Evolutionary conservation across 1,140 invertebrate species (phyloP), one percentile per base, ranked within the genome.

Genomic region (Mya arenaria): DNA sequence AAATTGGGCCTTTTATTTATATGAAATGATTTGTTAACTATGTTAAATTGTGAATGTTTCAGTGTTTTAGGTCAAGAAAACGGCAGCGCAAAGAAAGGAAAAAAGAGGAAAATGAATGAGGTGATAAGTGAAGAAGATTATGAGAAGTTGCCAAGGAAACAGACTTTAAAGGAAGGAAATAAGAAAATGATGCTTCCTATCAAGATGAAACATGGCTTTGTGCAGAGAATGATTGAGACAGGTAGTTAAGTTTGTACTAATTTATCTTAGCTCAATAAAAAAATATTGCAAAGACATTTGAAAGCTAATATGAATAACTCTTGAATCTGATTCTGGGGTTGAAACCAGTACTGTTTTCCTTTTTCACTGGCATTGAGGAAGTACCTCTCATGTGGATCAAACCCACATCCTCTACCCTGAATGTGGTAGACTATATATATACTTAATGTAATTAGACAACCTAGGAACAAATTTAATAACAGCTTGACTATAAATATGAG

Each of bases 141-240:
- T 87, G 90, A 92, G 79, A 58, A 86, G 60, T 58, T 77, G 36
- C 86, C 91, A 36, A 66, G 91, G 30, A 87, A 81, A 81, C 71
- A 85, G 37, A 56, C 79, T 41, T 62, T 72, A n/a, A 83, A 75
- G 32, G 84, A 87, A 30, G 75, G 75, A 15, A 66, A 87, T 15
- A 86, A 89, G 37, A 90, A 89, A 62, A 84, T 83, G 63, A 58
- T 92, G 78, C 60, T 92, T 48, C 91, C 91, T 8, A 91, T 91
- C 30, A 92, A 91, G 85, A 87, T 79, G 37, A 88, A 90, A 62
- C 55, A 71, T 23, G 89, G 88, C 15, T 72, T 74, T 36, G 83
- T 90, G 34, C 83, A 83, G 56, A 81, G 86, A 48, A 84, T 86
- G 71, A 78, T 84, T 17, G 80, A 83, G 37, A n/a, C 73, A 17